Conservation (phyloP, 2,888 invertebrate genomes). For the Argyresthia goedartella region DNA sequence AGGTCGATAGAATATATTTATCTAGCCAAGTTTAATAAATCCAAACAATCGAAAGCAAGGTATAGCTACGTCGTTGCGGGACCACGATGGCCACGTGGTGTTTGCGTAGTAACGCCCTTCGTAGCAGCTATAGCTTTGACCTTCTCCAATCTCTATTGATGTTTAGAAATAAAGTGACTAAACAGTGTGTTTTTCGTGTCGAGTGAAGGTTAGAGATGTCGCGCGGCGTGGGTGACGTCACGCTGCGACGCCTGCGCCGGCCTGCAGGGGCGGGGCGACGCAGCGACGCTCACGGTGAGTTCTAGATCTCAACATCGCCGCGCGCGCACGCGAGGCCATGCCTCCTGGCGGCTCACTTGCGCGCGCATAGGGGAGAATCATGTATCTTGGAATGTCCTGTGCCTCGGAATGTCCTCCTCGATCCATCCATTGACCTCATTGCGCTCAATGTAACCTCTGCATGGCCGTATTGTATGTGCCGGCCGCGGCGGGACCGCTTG, state of each 20-base stretch:
- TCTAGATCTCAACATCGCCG: conserved; percentile 72
- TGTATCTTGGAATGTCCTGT: conserved; percentile 74
- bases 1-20: too few relatives aligned
- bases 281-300: conserved; percentile 51
- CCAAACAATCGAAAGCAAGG: too few relatives aligned
- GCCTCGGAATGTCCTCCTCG: conserved; percentile 73
- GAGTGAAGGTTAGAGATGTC: neutral
- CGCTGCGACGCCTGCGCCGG: neutral
- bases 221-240: neutral
- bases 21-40: too few relatives aligned
- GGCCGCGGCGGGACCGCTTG: conserved; percentile 35
- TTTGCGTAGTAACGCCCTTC: neutral
- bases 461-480: conserved; percentile 48
- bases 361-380: conserved; percentile 69
- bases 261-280: conserved; percentile 7
- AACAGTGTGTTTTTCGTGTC: conserved; percentile 2
- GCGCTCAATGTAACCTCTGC: conserved; percentile 59
- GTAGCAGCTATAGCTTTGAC: neutral
- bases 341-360: conserved; percentile 36
- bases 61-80: too few relatives aligned
- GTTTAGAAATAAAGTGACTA: neutral
- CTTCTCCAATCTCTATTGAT: neutral
- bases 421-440: conserved; percentile 54
- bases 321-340: conserved; percentile 43
- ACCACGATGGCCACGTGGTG: too few relatives aligned